Conservation (phyloP, 2,888 invertebrate species). For the Drosophila paracracens region DNA sequence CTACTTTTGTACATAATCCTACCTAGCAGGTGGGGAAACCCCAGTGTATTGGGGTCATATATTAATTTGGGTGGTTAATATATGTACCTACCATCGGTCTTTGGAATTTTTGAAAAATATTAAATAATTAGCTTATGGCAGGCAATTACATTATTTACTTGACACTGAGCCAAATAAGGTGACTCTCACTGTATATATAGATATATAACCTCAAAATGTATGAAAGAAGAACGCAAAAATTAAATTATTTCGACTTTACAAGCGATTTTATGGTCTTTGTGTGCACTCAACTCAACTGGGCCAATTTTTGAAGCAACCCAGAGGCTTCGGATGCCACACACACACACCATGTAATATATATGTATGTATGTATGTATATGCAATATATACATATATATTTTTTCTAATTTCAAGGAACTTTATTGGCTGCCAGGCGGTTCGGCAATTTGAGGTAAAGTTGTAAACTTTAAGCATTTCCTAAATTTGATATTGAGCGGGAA, state of each 20-base stretch:
- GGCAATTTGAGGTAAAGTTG: constrained; percentile 38
- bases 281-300: constrained; percentile 8
- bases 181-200: neutral
- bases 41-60: no score
- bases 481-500: constrained; percentile 28
- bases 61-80: no score
- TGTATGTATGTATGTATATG: neutral
- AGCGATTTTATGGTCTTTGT: constrained; percentile 47
- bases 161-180: no score
- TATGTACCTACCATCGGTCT: no score
- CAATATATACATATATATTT: neutral
- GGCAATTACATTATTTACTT: no score
- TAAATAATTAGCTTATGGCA: no score
- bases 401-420: constrained; percentile 31
- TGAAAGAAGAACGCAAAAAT: constrained; percentile 46
- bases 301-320: constrained; percentile 6
- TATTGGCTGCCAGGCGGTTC: constrained; percentile 25
- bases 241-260: constrained; percentile 66
- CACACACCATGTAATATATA: neutral
- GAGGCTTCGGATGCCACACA: constrained; percentile 26
- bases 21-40: no score
- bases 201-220: constrained; percentile 21
- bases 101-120: no score
- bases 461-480: constrained; percentile 40
- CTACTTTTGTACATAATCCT: no score